Evolutionary conservation across 53 echinoderm and acorn worm species (phyloP).

Genomic region (Paelopatides confundens): DNA sequence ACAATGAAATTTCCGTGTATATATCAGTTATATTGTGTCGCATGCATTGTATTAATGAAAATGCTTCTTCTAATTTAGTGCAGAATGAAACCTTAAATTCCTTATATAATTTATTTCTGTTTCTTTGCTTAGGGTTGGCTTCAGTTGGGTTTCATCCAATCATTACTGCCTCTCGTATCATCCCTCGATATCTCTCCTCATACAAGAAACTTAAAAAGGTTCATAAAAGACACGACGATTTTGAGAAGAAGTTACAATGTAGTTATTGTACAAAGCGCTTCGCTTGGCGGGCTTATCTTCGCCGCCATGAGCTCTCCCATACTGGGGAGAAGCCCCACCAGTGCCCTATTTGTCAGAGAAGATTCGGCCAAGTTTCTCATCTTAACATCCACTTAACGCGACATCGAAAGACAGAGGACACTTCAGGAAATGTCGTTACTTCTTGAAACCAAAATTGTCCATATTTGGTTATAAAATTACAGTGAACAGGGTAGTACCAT

Average conservation of each 20-base stretch:
- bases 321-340: constrained; percentile 21
- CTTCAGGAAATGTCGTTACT: not conserved
- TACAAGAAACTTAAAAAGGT: not conserved
- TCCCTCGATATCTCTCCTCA: not conserved
- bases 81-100: too few relatives aligned
- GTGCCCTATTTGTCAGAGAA: constrained; percentile 17
- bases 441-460: too few relatives aligned
- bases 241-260: constrained; percentile 19
- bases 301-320: constrained; percentile 23
- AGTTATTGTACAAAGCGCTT: constrained; percentile 25
- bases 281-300: constrained; percentile 18
- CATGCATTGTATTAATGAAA: too few relatives aligned
- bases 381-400: not conserved
- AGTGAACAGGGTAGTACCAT: too few relatives aligned
- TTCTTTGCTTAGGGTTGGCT: not conserved
- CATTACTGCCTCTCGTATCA: not conserved
- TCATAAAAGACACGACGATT: constrained; percentile 4
- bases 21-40: too few relatives aligned
- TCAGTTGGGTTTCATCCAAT: not conserved
- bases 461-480: too few relatives aligned
- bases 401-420: not conserved
- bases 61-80: too few relatives aligned
- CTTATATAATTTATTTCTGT: not conserved
- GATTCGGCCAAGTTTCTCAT: constrained; percentile 19
- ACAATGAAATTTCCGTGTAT: too few relatives aligned